Evolutionary conservation across 2,888 invertebrate genomes (phyloP).

Genomic region (Hymenopus coronatus): DNA sequence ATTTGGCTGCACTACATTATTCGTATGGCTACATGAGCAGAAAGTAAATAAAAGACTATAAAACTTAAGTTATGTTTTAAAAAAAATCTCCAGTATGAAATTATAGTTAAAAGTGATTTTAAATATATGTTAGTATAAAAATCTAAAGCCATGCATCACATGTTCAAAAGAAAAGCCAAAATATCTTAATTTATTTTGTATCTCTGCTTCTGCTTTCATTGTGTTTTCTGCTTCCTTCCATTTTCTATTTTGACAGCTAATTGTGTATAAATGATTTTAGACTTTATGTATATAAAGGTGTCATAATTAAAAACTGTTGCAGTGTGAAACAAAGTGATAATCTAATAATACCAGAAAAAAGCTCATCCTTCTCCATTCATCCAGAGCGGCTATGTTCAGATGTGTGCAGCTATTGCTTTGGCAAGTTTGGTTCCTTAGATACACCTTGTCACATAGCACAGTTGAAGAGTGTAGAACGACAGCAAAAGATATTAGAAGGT

Average conservation of each 20-base stretch:
- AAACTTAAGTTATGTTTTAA: too few relatives aligned
- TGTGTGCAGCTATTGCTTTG: slow-evolving; percentile 83
- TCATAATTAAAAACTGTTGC: background rate
- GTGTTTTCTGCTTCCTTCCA: background rate
- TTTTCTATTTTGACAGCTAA: background rate
- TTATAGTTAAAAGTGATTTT: too few relatives aligned
- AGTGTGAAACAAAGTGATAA: slow-evolving; percentile 34
- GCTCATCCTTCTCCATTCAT: slow-evolving; percentile 83
- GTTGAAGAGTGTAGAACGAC: slow-evolving; percentile 77
- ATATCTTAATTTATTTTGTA: too few relatives aligned
- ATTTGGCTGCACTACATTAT: too few relatives aligned
- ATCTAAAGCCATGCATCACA: too few relatives aligned
- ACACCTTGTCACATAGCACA: slow-evolving; percentile 86
- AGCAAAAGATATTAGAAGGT: slow-evolving; percentile 75
- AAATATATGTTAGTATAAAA: too few relatives aligned
- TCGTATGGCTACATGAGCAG: too few relatives aligned
- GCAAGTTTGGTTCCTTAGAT: slow-evolving; percentile 81
- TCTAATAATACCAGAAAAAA: slow-evolving; percentile 83
- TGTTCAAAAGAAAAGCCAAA: too few relatives aligned
- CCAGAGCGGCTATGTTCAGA: slow-evolving; percentile 78
- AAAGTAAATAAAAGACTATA: too few relatives aligned
- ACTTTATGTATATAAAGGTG: background rate
- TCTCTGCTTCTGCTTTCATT: background rate
- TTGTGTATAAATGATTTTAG: background rate
- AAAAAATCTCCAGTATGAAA: too few relatives aligned